These are phyloP conservation scores for Camelus dromedarius DNA, from an alignment of 2,113 vertebrate genomes.

Conservation along the genomic window DNA sequence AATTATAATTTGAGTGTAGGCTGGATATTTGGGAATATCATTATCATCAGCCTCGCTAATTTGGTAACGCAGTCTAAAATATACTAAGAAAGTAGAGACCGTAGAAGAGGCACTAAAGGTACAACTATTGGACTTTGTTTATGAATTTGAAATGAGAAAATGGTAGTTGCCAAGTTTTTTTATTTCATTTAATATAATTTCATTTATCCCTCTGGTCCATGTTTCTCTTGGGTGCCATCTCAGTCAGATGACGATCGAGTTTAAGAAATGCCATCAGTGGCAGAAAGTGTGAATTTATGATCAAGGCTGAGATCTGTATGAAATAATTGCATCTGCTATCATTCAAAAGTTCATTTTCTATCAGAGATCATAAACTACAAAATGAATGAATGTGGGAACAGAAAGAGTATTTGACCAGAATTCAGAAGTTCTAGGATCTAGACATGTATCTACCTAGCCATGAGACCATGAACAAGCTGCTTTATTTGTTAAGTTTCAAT, in stretches of 20 bases:
- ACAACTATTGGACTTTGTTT: background rate
- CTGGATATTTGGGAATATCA: background rate
- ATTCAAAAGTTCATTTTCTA: background rate
- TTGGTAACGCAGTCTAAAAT: background rate
- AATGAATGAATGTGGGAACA: background rate
- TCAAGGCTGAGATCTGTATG: background rate
- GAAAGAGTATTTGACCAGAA: background rate
- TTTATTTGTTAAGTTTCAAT: background rate
- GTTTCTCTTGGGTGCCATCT: background rate
- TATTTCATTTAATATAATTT: background rate
- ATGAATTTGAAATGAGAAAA: background rate
- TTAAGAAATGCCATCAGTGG: background rate
- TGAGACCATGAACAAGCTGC: background rate
- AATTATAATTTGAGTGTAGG: background rate
- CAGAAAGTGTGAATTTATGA: background rate
- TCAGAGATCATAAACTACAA: background rate
- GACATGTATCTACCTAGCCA: background rate
- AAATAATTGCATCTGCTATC: background rate
- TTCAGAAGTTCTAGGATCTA: background rate
- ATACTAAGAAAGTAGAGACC: background rate
- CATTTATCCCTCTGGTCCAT: background rate
- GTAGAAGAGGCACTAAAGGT: background rate
- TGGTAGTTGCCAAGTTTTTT: background rate
- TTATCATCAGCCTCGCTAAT: background rate
- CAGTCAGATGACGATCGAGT: background rate